Conservation (phyloP, 2,888 invertebrate species). For the Lissonota sp. region DNA sequence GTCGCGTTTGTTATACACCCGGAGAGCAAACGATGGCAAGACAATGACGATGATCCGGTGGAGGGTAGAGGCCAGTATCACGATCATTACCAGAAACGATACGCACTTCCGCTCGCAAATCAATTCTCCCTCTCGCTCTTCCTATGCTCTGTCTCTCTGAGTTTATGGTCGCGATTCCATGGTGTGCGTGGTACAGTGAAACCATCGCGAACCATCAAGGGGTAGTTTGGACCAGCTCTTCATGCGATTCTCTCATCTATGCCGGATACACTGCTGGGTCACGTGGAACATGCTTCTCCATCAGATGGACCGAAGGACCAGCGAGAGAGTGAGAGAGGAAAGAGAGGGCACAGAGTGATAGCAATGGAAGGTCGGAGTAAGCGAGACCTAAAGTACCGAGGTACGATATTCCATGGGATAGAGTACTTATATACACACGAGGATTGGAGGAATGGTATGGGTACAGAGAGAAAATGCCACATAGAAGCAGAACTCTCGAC, state of each 20-base stretch:
- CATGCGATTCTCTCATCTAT: constrained; percentile 26
- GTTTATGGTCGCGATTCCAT: constrained; percentile 81
- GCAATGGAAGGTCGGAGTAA: background rate
- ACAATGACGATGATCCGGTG: constrained; percentile 75
- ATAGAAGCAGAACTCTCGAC: constrained; percentile 69
- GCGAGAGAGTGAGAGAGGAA: constrained; percentile 53
- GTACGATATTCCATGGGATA: constrained; percentile 35
- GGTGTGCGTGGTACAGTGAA: constrained; percentile 72
- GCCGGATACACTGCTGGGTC: constrained; percentile 44
- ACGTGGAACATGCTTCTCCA: constrained; percentile 45
- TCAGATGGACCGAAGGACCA: constrained; percentile 64
- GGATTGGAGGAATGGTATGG: background rate
- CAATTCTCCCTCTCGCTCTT: constrained; percentile 73
- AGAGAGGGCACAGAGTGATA: constrained; percentile 8
- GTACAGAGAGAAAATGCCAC: constrained; percentile 50
- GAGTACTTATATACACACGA: constrained; percentile 31
- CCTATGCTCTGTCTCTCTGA: constrained; percentile 67
- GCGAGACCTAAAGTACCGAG: constrained; percentile 18
- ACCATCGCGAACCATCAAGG: constrained; percentile 60
- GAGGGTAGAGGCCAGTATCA: constrained; percentile 53
- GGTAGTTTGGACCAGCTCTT: constrained; percentile 35
- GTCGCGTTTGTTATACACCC: background rate
- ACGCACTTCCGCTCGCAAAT: constrained; percentile 82
- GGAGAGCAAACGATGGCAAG: constrained; percentile 64
- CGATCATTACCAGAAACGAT: constrained; percentile 82